These are phyloP conservation scores for Lagopus muta DNA, from an alignment of 2,113 vertebrate species.

Conservation along the genomic window DNA sequence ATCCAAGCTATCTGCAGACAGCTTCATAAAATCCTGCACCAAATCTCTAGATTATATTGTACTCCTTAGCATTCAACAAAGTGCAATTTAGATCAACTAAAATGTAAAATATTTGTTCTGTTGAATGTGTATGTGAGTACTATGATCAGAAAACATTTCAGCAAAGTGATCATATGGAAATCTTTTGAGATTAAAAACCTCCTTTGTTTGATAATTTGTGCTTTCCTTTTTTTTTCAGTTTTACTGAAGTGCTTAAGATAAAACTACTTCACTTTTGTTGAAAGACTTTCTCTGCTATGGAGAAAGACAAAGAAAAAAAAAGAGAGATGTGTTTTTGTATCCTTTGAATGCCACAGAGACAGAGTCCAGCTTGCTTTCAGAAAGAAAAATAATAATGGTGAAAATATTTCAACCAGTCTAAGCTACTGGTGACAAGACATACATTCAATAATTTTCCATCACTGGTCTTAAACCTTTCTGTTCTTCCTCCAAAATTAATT, in stretches of 20 bases:
- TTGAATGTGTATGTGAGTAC: not conserved
- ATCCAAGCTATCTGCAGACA: not conserved
- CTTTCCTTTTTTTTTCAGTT: not conserved
- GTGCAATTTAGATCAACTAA: not conserved
- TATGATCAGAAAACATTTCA: not conserved
- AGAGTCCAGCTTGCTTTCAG: not conserved
- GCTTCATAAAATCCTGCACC: not conserved
- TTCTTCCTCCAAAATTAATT: not conserved
- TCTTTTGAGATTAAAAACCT: not conserved
- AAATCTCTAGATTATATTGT: not conserved
- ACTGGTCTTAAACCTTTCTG: not conserved
- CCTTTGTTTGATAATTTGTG: not conserved
- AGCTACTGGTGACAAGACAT: not conserved
- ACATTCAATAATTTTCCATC: not conserved
- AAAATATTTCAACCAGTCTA: not conserved
- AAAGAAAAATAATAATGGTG: not conserved
- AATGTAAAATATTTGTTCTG: not conserved
- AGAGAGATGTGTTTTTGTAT: not conserved
- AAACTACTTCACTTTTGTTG: not conserved
- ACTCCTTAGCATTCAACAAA: not conserved
- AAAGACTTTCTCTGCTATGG: not conserved
- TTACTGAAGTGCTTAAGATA: not conserved
- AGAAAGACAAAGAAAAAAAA: not conserved
- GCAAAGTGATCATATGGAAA: not conserved
- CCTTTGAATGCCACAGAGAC: not conserved